phyloP scores from a whole-genome alignment of 2,888 invertebrate genomes.

The Eutolmus rufibarbis region DNA sequence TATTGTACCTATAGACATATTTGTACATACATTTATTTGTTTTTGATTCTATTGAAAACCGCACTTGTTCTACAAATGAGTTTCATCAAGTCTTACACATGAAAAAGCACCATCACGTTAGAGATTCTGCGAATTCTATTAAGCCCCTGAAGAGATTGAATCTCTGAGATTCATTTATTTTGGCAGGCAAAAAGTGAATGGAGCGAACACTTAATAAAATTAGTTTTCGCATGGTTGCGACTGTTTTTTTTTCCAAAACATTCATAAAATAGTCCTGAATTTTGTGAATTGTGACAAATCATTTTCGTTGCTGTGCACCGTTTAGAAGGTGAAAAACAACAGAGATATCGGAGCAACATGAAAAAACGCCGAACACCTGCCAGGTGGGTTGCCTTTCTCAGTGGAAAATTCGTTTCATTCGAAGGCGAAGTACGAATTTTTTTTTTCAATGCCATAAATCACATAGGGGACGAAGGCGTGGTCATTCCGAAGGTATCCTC shows the following conservation, averaged over 20 bases:
- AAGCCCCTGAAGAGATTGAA: neutral
- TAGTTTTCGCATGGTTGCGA: neutral
- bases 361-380: neutral
- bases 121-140: neutral
- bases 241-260: neutral
- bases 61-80: neutral
- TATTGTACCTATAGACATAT: no score
- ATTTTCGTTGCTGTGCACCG: neutral
- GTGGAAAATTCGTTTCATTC: neutral
- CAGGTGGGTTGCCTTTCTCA: neutral
- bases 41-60: no score
- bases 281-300: neutral
- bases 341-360: neutral
- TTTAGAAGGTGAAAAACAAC: neutral
- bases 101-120: neutral
- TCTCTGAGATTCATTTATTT: neutral
- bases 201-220: neutral
- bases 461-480: neutral
- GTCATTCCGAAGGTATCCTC: neutral
- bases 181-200: neutral
- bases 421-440: neutral
- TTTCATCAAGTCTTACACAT: neutral
- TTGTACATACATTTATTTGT: no score
- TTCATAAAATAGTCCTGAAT: neutral
- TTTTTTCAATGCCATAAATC: neutral